Evolutionary conservation across 2,888 invertebrate genomes (phyloP).

Genomic region (Aquatica leii): DNA sequence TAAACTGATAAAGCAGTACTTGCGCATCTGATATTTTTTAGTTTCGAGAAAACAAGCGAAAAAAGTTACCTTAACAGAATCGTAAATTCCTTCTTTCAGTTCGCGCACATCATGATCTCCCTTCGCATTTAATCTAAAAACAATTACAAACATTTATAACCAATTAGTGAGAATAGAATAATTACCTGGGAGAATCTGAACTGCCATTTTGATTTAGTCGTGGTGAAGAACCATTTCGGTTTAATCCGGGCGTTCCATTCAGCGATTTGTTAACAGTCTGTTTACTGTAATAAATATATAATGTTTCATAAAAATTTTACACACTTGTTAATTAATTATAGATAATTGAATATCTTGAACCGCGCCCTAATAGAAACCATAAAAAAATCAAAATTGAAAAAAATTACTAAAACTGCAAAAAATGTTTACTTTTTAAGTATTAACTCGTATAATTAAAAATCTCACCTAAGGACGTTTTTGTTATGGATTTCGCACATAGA

Average conservation of each 20-base stretch:
- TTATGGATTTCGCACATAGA: conserved; percentile 53
- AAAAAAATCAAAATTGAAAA: no score
- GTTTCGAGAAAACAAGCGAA: no score
- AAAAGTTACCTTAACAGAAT: conserved; percentile 58
- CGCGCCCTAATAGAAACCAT: no score
- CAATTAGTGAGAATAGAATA: conserved; percentile 9
- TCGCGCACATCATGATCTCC: conserved; percentile 39
- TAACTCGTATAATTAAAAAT: no score
- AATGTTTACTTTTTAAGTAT: no score
- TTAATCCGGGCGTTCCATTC: conserved; percentile 51
- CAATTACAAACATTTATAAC: not conserved
- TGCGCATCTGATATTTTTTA: no score
- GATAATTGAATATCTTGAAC: no score
- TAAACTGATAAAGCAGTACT: no score
- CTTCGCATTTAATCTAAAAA: conserved; percentile 36
- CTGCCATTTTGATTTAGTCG: conserved; percentile 53
- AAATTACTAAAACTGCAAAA: no score
- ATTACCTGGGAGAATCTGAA: conserved; percentile 45
- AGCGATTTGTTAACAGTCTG: conserved; percentile 49
- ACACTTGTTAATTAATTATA: no score
- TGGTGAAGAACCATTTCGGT: conserved; percentile 50
- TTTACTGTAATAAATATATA: conserved; percentile 51
- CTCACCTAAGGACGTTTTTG: no score
- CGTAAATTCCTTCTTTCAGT: conserved; percentile 52
- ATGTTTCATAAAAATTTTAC: no score